These are phyloP conservation scores for Microplitis deprimator DNA, from an alignment of 2,888 invertebrate genomes.

Conservation along the genomic window DNA sequence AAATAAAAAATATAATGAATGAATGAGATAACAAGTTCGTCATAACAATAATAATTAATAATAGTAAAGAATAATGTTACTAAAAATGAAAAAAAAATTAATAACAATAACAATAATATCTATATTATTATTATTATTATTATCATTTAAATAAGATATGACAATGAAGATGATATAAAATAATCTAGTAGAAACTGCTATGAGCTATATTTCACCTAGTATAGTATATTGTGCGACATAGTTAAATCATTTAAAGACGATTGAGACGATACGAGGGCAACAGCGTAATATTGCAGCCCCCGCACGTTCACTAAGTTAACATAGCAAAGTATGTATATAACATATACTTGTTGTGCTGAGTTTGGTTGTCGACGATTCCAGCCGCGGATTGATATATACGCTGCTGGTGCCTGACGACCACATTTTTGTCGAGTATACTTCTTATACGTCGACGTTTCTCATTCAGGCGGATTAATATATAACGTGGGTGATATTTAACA, in stretches of 20 bases:
- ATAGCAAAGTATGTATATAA: background rate
- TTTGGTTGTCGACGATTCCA: slow-evolving; percentile 10
- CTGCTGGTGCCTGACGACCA: background rate
- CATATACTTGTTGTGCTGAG: slow-evolving; percentile 6
- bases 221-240: slow-evolving; percentile 14
- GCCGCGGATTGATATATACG: slow-evolving; percentile 25
- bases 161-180: background rate
- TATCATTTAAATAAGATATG: too few relatives aligned
- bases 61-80: too few relatives aligned
- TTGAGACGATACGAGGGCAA: slow-evolving; percentile 26
- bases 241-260: slow-evolving; percentile 3
- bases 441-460: background rate
- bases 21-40: too few relatives aligned
- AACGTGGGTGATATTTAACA: slow-evolving; percentile 22
- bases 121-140: too few relatives aligned
- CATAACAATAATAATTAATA: too few relatives aligned
- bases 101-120: too few relatives aligned
- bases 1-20: too few relatives aligned
- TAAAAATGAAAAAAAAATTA: too few relatives aligned
- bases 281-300: slow-evolving; percentile 27
- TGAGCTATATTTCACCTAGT: background rate
- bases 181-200: background rate
- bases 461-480: slow-evolving; percentile 16
- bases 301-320: slow-evolving; percentile 29
- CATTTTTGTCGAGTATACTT: background rate